Evolutionary conservation across 2,797 vertebrate species (phyloP).

Genomic region (Lepilemur septentrionalis): DNA sequence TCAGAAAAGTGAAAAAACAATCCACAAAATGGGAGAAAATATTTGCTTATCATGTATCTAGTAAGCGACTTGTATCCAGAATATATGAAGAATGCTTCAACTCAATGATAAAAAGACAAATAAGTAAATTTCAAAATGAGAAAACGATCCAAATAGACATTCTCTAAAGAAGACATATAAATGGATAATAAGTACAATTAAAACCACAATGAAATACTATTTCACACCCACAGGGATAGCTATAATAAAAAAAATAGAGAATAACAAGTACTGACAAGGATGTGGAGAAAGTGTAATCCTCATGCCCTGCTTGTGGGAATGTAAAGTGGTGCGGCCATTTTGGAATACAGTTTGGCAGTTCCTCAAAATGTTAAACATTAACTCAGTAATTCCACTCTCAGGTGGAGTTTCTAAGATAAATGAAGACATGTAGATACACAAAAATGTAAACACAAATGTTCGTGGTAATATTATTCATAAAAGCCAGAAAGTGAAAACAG

Average conservation of each 20-base stretch:
- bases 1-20: slow-evolving; percentile 1
- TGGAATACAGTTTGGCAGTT: neutral
- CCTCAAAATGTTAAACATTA: neutral
- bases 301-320: neutral
- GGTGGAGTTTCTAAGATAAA: slow-evolving; percentile 10
- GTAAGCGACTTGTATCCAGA: neutral
- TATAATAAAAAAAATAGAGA: slow-evolving; percentile 1
- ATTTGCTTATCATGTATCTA: neutral
- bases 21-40: neutral
- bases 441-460: neutral
- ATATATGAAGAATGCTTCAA: neutral
- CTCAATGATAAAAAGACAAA: slow-evolving; percentile 5
- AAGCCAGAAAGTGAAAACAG: neutral
- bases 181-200: neutral
- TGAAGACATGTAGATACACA: neutral
- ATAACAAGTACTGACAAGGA: neutral
- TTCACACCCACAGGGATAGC: neutral
- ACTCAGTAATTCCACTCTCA: neutral
- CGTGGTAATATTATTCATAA: neutral
- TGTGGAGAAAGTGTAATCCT: neutral
- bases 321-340: neutral
- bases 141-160: neutral
- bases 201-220: neutral
- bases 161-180: neutral
- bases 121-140: slow-evolving; percentile 3